Evolutionary conservation across 2,113 vertebrate genomes (phyloP).

Genomic region (Herpailurus yagouaroundi): DNA sequence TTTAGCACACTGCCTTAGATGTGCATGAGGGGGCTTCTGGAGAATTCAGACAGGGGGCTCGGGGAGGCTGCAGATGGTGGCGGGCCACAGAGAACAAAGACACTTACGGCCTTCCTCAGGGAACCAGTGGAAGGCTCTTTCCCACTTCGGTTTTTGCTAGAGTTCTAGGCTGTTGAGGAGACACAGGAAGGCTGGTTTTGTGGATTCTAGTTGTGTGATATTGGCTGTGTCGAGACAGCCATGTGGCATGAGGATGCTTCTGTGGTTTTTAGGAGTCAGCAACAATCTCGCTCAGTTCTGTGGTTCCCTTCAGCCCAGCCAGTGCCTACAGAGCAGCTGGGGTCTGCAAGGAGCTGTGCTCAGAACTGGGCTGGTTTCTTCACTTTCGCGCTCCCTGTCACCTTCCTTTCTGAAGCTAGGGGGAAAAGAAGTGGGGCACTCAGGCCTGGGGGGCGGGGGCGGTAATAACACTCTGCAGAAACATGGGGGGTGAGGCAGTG

Average conservation of each 20-base stretch:
- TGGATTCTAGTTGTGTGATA: background rate
- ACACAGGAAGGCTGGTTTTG: background rate
- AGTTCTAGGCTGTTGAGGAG: background rate
- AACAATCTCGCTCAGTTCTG: background rate
- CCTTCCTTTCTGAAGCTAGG: background rate
- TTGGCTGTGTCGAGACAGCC: background rate
- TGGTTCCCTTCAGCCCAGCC: background rate
- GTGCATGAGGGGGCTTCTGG: background rate
- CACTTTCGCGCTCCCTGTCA: background rate
- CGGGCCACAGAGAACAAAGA: background rate
- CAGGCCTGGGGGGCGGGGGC: too few species aligned
- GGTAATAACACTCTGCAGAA: background rate
- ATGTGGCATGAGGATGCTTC: background rate
- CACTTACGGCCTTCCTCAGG: too few species aligned
- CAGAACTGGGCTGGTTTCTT: background rate
- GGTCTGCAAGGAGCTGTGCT: background rate
- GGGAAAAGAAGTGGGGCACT: background rate
- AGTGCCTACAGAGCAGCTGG: background rate
- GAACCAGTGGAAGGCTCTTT: background rate
- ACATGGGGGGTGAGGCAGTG: background rate
- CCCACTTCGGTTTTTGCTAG: background rate
- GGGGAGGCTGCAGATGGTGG: background rate
- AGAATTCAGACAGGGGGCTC: background rate
- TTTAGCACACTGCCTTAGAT: background rate
- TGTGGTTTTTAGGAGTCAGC: background rate